Evolutionary conservation across 2,797 vertebrate genomes (phyloP).

Genomic region (Threskiornis aethiopicus): DNA sequence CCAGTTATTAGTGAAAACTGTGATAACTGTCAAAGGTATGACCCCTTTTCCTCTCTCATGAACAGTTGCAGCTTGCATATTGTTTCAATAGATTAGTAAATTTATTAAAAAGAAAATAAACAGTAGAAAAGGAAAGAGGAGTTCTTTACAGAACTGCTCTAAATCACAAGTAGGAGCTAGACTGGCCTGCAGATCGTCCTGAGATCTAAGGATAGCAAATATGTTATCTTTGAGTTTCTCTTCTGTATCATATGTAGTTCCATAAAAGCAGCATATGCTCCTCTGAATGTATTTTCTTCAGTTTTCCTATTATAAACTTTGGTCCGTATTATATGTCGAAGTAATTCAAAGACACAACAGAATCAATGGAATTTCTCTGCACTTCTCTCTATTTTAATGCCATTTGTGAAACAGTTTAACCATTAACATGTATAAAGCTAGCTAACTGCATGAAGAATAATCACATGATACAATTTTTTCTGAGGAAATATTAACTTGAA

Average conservation of each 20-base stretch:
- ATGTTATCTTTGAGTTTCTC: background rate
- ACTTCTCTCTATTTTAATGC: background rate
- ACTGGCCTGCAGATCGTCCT: background rate
- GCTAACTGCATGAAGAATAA: constrained; percentile 5
- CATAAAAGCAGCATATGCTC: background rate
- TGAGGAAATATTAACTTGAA: constrained; percentile 72
- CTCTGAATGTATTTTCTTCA: background rate
- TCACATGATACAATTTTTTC: constrained; percentile 55
- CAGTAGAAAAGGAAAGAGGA: background rate
- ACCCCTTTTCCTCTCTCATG: background rate
- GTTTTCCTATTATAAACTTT: background rate
- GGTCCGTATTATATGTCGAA: background rate
- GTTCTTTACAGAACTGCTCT: background rate
- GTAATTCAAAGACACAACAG: background rate
- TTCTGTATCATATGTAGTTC: background rate
- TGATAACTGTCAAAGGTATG: background rate
- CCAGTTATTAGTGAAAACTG: background rate
- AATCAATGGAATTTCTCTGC: background rate
- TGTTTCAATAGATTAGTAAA: background rate
- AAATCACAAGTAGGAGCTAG: background rate
- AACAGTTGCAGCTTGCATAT: background rate
- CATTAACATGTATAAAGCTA: constrained; percentile 28
- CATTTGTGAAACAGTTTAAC: constrained; percentile 26
- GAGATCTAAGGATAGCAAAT: background rate
- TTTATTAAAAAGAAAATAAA: background rate